Percentiles rank a stretch among this genome's conserved stretches.
phyloP scores from a whole-genome alignment of 1,140 invertebrate species.

The Drosophila bipectinata region DNA sequence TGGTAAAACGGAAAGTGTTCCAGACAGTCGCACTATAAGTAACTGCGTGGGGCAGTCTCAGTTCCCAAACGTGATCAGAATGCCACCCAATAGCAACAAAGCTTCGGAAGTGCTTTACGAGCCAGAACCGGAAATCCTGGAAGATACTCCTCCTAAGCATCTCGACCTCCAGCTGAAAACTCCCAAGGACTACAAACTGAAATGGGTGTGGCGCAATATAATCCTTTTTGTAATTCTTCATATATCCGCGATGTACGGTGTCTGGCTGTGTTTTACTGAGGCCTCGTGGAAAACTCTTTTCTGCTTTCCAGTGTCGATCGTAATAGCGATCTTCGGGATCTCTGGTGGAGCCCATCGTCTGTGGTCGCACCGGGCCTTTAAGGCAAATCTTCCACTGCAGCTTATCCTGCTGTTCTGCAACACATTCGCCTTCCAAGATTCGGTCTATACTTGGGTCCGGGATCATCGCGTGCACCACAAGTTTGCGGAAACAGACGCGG shows the following conservation, averaged over 20 bases:
- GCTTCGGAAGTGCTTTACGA: constrained; percentile 87
- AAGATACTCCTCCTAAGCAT: constrained; percentile 84
- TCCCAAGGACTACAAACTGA: constrained; percentile 79
- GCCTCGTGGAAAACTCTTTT: constrained; percentile 89
- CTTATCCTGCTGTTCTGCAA: constrained; percentile 91
- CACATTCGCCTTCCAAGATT: constrained; percentile 95
- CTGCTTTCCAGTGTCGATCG: constrained; percentile 22
- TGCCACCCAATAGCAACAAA: constrained; percentile 55
- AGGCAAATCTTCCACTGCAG: constrained; percentile 94
- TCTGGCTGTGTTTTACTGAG: constrained; percentile 91
- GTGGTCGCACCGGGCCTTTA: constrained; percentile 97
- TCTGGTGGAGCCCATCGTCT: constrained; percentile 97
- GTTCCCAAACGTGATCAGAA: background rate
- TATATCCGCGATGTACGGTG: constrained; percentile 91
- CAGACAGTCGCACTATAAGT: background rate
- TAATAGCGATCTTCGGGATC: constrained; percentile 89
- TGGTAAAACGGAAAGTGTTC: too few relatives aligned
- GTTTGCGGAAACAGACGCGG: constrained; percentile 97
- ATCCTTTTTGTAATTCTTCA: constrained; percentile 93
- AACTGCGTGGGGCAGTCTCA: background rate
- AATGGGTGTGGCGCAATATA: constrained; percentile 97
- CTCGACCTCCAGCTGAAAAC: constrained; percentile 74
- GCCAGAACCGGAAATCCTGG: constrained; percentile 85
- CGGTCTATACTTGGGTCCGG: constrained; percentile 95
- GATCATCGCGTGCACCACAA: constrained; percentile 99